These are phyloP conservation scores for Trichonephila clavata DNA, from an alignment of 1,140 invertebrate species.

Conservation along the genomic window DNA sequence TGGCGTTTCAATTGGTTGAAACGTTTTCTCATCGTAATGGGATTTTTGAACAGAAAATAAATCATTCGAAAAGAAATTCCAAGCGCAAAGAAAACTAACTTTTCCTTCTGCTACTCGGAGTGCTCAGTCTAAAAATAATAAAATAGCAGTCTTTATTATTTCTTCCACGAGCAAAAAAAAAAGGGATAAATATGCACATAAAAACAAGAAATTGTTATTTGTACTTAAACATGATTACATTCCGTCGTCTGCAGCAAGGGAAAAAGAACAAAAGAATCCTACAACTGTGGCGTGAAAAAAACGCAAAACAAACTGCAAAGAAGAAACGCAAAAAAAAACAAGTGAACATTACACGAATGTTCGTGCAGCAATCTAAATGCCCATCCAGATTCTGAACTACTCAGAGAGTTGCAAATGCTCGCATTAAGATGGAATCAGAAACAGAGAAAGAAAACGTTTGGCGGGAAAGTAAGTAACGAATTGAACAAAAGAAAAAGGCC, in stretches of 20 bases:
- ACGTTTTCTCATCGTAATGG: background rate
- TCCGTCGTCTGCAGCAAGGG: background rate
- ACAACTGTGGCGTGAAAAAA: background rate
- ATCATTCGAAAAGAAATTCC: background rate
- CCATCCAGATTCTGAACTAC: background rate
- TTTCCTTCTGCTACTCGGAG: background rate
- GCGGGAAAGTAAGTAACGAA: slow-evolving; percentile 22
- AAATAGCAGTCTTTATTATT: background rate
- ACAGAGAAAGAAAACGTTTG: background rate
- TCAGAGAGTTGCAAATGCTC: background rate
- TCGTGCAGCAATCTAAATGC: slow-evolving; percentile 14
- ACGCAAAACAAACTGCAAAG: background rate
- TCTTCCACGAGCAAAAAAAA: background rate
- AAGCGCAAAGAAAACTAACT: background rate
- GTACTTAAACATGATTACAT: slow-evolving; percentile 41
- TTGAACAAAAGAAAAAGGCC: background rate
- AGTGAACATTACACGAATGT: slow-evolving; percentile 3
- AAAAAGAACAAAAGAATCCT: background rate
- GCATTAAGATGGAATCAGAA: slow-evolving; percentile 31
- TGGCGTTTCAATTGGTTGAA: background rate
- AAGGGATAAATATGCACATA: slow-evolving; percentile 10
- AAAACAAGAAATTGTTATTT: slow-evolving; percentile 29
- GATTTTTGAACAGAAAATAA: background rate
- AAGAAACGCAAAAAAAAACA: background rate
- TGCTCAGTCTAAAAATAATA: background rate